phyloP scores from a whole-genome alignment of 2,113 vertebrate species.

The Uria lomvia region DNA sequence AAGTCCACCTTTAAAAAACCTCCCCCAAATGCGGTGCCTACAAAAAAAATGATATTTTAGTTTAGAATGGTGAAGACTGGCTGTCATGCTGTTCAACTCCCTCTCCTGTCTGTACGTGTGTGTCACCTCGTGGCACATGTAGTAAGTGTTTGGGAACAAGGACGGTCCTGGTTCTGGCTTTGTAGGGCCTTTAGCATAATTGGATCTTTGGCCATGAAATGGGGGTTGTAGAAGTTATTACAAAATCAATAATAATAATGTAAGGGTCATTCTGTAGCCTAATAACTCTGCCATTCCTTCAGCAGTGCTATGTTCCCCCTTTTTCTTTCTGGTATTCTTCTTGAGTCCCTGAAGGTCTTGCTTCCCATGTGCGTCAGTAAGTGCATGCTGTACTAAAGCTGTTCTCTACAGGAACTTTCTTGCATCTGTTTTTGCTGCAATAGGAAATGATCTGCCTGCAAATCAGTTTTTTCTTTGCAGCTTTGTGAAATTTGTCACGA shows the following conservation, averaged over 20 bases:
- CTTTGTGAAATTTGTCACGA: background rate
- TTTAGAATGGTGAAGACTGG: background rate
- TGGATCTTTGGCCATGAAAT: background rate
- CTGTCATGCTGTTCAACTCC: background rate
- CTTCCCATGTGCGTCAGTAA: background rate
- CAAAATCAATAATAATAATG: background rate
- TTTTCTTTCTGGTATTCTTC: background rate
- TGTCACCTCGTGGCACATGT: accelerated
- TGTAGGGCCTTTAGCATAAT: background rate
- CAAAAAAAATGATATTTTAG: background rate
- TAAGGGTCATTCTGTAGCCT: background rate
- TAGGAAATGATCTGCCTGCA: background rate
- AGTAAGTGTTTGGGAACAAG: accelerated
- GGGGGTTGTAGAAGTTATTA: background rate
- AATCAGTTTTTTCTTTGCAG: background rate
- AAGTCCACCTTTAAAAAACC: background rate
- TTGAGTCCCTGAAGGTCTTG: background rate
- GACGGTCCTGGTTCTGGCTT: background rate
- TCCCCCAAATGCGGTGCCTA: background rate
- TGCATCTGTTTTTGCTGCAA: background rate
- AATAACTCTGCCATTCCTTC: background rate
- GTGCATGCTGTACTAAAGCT: background rate
- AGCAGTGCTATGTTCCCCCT: accelerated
- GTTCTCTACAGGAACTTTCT: background rate
- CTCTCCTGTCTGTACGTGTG: background rate